A percentile compares a stretch with the other conserved stretches of the same genome.
These are phyloP conservation scores for Okapia johnstoni DNA, from an alignment of 2,113 vertebrate species.

Conservation along the genomic window DNA sequence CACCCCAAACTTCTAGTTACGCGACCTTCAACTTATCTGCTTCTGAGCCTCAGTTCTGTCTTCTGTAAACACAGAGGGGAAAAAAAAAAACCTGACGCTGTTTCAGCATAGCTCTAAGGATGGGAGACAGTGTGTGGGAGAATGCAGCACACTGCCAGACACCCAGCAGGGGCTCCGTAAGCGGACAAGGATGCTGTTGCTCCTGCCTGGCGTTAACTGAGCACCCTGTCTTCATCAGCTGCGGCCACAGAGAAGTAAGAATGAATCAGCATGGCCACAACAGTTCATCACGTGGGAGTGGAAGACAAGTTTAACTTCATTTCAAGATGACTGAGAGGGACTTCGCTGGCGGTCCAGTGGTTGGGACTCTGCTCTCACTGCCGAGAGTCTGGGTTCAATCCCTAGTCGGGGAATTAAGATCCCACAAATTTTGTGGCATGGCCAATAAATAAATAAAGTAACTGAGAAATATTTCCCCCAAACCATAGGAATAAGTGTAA, in stretches of 20 bases:
- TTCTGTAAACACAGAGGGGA: background rate
- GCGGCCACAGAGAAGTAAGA: background rate
- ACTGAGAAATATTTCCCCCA: background rate
- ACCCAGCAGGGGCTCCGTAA: background rate
- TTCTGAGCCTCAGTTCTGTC: background rate
- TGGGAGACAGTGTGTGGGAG: background rate
- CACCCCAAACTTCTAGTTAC: background rate
- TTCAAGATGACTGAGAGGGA: background rate
- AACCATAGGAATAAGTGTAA: background rate
- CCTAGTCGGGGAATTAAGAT: background rate
- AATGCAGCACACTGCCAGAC: background rate
- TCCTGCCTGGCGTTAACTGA: background rate
- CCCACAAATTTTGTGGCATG: background rate
- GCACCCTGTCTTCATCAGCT: background rate
- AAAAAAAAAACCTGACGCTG: background rate
- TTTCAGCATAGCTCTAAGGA: background rate
- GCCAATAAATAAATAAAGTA: background rate
- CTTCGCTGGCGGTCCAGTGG: background rate
- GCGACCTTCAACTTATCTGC: background rate
- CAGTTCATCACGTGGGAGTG: rapidly evolving
- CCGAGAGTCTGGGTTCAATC: background rate
- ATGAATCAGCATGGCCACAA: background rate
- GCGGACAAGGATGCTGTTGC: background rate
- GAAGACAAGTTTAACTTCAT: background rate
- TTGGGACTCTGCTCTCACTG: background rate